Conservation (phyloP, 2,888 invertebrate species). For the Lordiphosa fenestrarum region DNA sequence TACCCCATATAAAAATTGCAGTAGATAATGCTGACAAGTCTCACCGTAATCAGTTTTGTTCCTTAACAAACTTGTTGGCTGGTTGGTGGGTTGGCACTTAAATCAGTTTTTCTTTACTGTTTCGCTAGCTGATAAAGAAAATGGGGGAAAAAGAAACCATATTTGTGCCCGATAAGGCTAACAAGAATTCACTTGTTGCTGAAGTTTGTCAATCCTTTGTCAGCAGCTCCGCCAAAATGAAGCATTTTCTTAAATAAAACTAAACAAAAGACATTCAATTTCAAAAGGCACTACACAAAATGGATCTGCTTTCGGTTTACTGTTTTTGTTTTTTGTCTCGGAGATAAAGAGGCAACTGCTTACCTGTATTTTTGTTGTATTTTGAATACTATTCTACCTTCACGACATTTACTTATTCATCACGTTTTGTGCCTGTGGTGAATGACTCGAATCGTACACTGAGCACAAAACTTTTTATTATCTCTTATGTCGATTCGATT, state of each 20-base stretch:
- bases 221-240: neutral
- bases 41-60: slow-evolving; percentile 28
- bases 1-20: slow-evolving; percentile 20
- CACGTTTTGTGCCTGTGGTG: slow-evolving; percentile 35
- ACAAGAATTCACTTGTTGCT: neutral
- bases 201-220: neutral
- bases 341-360: slow-evolving; percentile 6
- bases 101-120: slow-evolving; percentile 43
- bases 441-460: slow-evolving; percentile 8
- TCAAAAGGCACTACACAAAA: slow-evolving; percentile 4
- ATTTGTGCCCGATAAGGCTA: slow-evolving; percentile 7
- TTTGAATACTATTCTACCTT: slow-evolving; percentile 13
- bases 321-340: slow-evolving; percentile 11
- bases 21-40: slow-evolving; percentile 25
- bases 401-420: slow-evolving; percentile 22
- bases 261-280: slow-evolving; percentile 13
- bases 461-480: slow-evolving; percentile 5
- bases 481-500: slow-evolving; percentile 6
- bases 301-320: slow-evolving; percentile 3
- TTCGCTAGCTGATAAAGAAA: slow-evolving; percentile 30
- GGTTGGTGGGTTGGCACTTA: slow-evolving; percentile 22
- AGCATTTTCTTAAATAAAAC: neutral
- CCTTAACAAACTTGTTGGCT: slow-evolving; percentile 7
- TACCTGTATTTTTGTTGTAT: slow-evolving; percentile 5
- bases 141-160: slow-evolving; percentile 6